Percentiles rank a stretch among this genome's conserved stretches.
Conservation (phyloP, 2,888 invertebrate genomes). For the Heteromyza rotundicornis region DNA sequence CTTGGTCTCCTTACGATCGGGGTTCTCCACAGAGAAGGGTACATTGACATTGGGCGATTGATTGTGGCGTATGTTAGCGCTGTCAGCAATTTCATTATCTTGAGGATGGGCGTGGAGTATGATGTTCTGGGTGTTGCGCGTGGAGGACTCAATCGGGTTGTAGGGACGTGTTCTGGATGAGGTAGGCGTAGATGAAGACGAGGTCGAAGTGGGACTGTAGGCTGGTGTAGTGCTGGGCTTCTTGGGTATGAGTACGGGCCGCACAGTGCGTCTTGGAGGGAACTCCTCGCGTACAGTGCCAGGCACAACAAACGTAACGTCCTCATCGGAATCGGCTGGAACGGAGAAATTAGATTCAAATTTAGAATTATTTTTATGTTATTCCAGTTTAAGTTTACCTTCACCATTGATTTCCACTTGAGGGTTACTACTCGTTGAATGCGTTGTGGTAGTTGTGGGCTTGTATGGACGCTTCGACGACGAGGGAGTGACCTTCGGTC, state of each 20-base stretch:
- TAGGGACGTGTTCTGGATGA: conserved; percentile 1
- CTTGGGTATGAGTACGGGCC: conserved; percentile 53
- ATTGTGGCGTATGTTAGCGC: conserved; percentile 66
- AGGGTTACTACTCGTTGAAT: conserved; percentile 45
- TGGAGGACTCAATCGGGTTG: conserved; percentile 47
- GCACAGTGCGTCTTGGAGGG: conserved; percentile 62
- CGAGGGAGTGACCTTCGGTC: conserved; percentile 58
- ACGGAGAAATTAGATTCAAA: not conserved
- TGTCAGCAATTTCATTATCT: conserved; percentile 76
- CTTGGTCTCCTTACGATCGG: conserved; percentile 65
- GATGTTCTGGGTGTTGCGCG: conserved; percentile 62
- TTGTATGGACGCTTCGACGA: conserved; percentile 56
- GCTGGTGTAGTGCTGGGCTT: conserved; percentile 56
- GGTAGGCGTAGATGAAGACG: conserved; percentile 32
- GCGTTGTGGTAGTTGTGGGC: conserved; percentile 35
- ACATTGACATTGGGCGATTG: conserved; percentile 73
- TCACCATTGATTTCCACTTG: conserved; percentile 57
- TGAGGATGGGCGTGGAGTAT: conserved; percentile 75
- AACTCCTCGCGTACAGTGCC: conserved; percentile 62
- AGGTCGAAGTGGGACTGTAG: conserved; percentile 62
- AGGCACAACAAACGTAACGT: conserved; percentile 58
- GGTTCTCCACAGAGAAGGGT: conserved; percentile 68
- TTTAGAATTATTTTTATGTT: too few species aligned
- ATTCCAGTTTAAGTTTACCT: conserved; percentile 39
- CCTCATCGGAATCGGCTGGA: conserved; percentile 58